A percentile compares a stretch with the other conserved stretches of the same genome.
Conservation (phyloP, 2,113 vertebrate genomes). For the Anarhynchus alexandrinus region DNA sequence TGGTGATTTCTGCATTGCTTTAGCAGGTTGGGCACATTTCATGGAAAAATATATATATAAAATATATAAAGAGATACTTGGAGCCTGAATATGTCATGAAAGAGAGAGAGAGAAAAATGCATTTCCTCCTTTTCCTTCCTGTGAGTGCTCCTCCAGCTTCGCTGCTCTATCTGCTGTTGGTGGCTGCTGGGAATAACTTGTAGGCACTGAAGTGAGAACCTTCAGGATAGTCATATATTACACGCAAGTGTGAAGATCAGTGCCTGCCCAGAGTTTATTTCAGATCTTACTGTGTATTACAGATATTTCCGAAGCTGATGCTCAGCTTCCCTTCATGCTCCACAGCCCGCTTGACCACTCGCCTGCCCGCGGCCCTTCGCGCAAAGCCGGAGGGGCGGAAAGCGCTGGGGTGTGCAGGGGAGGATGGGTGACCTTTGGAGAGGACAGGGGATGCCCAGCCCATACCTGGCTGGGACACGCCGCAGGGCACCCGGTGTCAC, state of each 20-base stretch:
- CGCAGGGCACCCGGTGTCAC: neutral
- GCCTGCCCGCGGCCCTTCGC: accelerated
- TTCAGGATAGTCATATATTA: neutral
- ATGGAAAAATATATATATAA: neutral
- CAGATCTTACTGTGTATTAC: neutral
- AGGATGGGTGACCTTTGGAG: neutral
- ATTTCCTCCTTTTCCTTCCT: neutral
- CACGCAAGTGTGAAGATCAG: neutral
- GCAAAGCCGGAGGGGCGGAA: neutral
- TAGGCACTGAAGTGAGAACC: neutral
- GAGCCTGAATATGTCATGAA: neutral
- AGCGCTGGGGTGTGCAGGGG: accelerated
- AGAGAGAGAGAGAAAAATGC: neutral
- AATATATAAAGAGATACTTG: neutral
- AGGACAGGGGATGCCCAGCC: neutral
- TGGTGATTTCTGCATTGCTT: neutral
- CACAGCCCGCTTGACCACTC: neutral
- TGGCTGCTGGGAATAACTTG: neutral
- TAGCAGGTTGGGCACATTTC: neutral
- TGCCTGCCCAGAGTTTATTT: neutral
- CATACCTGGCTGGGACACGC: neutral
- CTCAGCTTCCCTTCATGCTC: neutral
- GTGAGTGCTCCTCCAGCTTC: neutral
- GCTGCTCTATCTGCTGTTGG: neutral
- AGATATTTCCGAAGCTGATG: neutral